These are phyloP conservation scores for Lordiphosa fenestrarum DNA, from an alignment of 2,888 invertebrate genomes.

Conservation along the genomic window DNA sequence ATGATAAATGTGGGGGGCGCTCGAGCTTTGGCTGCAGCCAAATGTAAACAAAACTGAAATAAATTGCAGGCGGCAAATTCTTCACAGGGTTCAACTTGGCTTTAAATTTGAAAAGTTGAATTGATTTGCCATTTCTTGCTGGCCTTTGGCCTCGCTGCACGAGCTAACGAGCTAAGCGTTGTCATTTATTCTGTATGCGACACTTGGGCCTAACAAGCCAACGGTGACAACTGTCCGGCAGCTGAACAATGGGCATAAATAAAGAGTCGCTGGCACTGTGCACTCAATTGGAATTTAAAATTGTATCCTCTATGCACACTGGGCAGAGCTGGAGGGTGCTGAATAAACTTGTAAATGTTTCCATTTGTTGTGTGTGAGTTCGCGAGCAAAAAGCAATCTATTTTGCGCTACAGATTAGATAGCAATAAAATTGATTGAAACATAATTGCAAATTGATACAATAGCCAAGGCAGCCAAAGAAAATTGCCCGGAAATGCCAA, in stretches of 20 bases:
- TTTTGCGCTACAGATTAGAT: constrained; percentile 33
- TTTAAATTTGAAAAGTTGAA: constrained; percentile 31
- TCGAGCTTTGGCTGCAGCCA: constrained; percentile 5
- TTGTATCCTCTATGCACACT: constrained; percentile 2
- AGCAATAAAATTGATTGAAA: constrained; percentile 48
- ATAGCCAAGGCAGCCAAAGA: constrained; percentile 25
- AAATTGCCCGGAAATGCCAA: constrained; percentile 41
- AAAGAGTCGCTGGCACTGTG: constrained; percentile 24
- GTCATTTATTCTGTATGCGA: constrained; percentile 45
- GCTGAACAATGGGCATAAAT: constrained; percentile 39
- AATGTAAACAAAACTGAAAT: constrained; percentile 29
- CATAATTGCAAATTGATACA: constrained; percentile 52
- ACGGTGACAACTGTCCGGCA: constrained; percentile 46
- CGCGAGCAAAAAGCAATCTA: constrained; percentile 38
- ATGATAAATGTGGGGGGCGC: constrained; percentile 39
- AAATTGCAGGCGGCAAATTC: neutral
- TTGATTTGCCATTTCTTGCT: constrained; percentile 49
- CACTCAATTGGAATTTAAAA: constrained; percentile 54
- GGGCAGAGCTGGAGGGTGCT: neutral
- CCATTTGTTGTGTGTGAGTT: neutral
- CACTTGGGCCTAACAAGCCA: constrained; percentile 69
- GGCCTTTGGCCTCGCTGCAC: constrained; percentile 42
- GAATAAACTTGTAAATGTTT: neutral
- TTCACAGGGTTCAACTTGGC: neutral
- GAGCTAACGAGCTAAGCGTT: constrained; percentile 62